phyloP scores from a whole-genome alignment of 2,797 vertebrate genomes.

The Tadarida brasiliensis region DNA sequence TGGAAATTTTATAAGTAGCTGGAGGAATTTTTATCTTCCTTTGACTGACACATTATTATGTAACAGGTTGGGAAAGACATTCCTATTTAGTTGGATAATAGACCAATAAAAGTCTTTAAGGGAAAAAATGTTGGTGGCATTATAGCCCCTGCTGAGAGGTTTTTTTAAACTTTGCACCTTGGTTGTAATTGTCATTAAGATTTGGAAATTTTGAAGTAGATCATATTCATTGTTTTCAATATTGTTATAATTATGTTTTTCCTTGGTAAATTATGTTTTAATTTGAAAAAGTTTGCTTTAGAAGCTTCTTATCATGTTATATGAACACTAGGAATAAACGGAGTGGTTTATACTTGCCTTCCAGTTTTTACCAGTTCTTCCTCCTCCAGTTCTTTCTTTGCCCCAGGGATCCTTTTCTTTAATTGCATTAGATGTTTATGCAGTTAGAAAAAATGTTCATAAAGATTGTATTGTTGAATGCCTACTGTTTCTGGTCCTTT shows the following conservation, averaged over 20 bases:
- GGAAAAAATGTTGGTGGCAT: background rate
- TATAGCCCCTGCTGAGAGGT: background rate
- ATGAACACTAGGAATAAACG: conserved; percentile 25
- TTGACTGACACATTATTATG: background rate
- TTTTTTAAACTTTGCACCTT: conserved; percentile 41
- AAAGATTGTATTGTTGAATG: conserved; percentile 77
- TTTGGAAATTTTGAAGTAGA: conserved; percentile 52
- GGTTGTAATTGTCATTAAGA: background rate
- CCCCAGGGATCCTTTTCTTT: conserved; percentile 74
- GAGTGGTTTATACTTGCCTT: conserved; percentile 56
- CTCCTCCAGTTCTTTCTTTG: conserved; percentile 71
- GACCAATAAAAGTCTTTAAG: background rate
- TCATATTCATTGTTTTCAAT: background rate
- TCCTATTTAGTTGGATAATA: background rate
- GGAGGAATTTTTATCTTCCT: conserved; percentile 3
- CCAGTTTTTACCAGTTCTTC: conserved; percentile 14
- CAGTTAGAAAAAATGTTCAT: conserved; percentile 79
- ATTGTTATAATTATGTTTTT: conserved; percentile 30
- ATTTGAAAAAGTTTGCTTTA: conserved; percentile 30
- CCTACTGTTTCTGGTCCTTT: conserved; percentile 77
- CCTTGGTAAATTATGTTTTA: conserved; percentile 40
- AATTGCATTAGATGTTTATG: conserved; percentile 79
- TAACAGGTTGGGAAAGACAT: background rate
- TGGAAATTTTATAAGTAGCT: conserved; percentile 43
- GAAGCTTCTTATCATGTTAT: conserved; percentile 4